phyloP scores from a whole-genome alignment of 2,113 vertebrate species.

The Deroptyus accipitrinus region DNA sequence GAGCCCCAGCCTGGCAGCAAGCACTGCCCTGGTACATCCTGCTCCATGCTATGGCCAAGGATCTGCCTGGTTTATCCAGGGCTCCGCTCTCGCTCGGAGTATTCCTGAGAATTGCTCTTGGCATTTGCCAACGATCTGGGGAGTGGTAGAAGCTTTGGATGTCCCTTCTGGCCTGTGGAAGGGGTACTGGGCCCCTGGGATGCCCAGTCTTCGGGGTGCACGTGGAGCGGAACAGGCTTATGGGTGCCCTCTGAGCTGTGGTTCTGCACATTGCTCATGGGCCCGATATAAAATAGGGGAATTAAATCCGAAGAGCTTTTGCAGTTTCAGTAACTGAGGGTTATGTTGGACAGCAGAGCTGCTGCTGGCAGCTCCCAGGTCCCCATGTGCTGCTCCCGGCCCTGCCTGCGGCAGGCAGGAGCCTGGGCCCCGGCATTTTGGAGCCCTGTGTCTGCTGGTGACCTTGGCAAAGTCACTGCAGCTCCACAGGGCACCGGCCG shows the following conservation, averaged over 20 bases:
- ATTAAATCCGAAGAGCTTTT: neutral
- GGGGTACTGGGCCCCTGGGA: neutral
- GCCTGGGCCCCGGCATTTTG: neutral
- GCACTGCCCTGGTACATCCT: neutral
- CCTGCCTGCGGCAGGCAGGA: neutral
- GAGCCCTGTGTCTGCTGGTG: neutral
- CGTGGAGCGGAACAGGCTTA: rapidly evolving
- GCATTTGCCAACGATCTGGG: rapidly evolving
- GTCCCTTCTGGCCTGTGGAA: neutral
- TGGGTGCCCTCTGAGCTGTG: neutral
- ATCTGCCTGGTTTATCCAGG: neutral
- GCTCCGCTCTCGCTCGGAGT: neutral
- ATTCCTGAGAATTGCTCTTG: neutral
- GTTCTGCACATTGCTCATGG: neutral
- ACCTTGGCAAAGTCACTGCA: neutral
- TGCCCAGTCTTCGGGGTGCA: neutral
- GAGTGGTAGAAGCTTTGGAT: neutral
- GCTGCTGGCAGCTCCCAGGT: neutral
- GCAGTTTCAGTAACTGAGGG: neutral
- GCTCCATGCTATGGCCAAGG: neutral
- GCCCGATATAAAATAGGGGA: neutral
- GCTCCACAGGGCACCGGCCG: neutral
- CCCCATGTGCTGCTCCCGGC: too few species aligned
- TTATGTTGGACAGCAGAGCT: neutral
- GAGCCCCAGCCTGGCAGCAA: neutral